Percentiles rank a stretch among this genome's conserved stretches.
phyloP scores from a whole-genome alignment of 2,113 vertebrate genomes.

The Lampris incognitus region DNA sequence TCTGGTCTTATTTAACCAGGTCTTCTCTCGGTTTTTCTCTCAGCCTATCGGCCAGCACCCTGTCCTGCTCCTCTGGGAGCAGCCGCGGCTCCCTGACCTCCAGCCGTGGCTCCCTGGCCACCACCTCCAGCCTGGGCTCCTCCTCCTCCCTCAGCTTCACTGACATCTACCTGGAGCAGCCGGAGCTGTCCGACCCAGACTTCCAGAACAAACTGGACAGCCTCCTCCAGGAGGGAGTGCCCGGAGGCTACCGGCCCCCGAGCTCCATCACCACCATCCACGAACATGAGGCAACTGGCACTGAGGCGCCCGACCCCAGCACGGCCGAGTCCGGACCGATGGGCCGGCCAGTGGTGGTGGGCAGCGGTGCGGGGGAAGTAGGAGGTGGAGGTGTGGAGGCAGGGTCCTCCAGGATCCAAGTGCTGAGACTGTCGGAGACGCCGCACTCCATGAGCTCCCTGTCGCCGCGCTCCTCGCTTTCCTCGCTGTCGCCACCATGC shows the following conservation, averaged over 20 bases:
- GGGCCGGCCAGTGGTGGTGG: constrained; percentile 1
- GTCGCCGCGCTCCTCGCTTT: constrained; percentile 94
- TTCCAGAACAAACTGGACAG: constrained; percentile 93
- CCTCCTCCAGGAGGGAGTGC: constrained; percentile 86
- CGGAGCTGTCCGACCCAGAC: constrained; percentile 88
- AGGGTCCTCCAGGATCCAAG: constrained; percentile 76
- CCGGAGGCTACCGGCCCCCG: constrained; percentile 86
- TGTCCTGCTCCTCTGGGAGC: constrained; percentile 95
- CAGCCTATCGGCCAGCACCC: constrained; percentile 94
- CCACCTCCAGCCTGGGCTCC: constrained; percentile 92
- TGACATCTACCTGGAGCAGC: constrained; percentile 92
- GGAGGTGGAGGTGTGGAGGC: constrained; percentile 8
- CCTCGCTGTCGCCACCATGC: constrained; percentile 94
- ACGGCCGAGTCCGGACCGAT: constrained; percentile 67
- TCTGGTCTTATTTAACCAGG: not conserved
- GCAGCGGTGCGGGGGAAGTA: not conserved
- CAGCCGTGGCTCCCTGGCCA: constrained; percentile 91
- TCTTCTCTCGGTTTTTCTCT: not conserved
- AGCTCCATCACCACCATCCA: constrained; percentile 97
- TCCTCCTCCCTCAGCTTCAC: constrained; percentile 94
- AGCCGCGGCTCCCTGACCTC: constrained; percentile 93
- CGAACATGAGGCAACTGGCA: constrained; percentile 87
- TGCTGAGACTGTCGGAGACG: constrained; percentile 88
- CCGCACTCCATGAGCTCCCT: constrained; percentile 92
- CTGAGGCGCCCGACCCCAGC: no score